Base-by-base conservation (phyloP, 2,888 invertebrate genomes). In the Plebejus anna region DNA sequence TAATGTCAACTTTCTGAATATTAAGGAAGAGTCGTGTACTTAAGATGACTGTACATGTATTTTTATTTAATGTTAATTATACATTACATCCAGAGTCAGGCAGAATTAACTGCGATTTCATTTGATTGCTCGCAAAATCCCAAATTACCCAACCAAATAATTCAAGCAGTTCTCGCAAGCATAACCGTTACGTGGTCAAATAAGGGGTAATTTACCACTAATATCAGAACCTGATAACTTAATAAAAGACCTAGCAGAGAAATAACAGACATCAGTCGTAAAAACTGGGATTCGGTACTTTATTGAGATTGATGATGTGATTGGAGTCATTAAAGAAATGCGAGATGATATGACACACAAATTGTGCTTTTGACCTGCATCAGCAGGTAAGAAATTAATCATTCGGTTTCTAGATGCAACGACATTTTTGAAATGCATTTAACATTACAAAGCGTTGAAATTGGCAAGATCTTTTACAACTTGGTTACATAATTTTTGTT, bases 231-330 rank as follows among this genome's bases (percentile, higher is more conserved):
- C 73, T 75, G 78, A 82, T 80, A 80, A 75, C 80, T 81, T 78
- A 81, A 82, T 82, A 81, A 82, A 81, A 75, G 77, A 77, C 70
- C 59, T 66, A 66, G 32, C 77, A 78, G 79, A 78, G 80, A 81
- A 82, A 83, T 82, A 79, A 81, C 82, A 4, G 81, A 78, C 78
- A 81, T 81, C 79, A 73, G 73, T 11, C 73, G 73, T 73, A 73
- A 73, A 73, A 28, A 55, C 28, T 55, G 73, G 72, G 76, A 81
- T 81, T 83, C 51, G 51, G 51, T 28, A 51, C 80, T 81, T 77
- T 32, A 73, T 28, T 73, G 51, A 51, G 73, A 73, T 73, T 73
- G 28, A 73, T 73, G 73, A 32, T 73, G 51, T 32, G 73, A 73
- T 73, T 73, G 51, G 51, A 51, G 55, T 73, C 28, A 51, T 73